phyloP scores from a whole-genome alignment of 2,113 vertebrate genomes.

The Lasiurus cinereus region DNA sequence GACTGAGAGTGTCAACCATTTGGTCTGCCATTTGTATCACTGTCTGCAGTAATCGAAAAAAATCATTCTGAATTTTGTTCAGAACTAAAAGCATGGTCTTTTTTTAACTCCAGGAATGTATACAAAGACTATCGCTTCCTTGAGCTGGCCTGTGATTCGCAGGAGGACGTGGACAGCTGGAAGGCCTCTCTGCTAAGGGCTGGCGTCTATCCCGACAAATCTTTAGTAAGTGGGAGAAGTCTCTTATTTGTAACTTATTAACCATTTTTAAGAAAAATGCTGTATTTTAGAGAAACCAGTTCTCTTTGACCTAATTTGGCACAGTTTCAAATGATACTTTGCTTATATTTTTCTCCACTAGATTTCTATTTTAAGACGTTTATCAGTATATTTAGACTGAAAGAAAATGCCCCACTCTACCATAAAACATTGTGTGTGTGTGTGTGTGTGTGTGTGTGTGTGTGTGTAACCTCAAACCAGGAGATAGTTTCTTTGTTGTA shows the following conservation, averaged over 20 bases:
- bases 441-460: not conserved
- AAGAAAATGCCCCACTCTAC: conserved; percentile 14
- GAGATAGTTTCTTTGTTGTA: not conserved
- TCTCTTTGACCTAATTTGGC: conserved; percentile 5
- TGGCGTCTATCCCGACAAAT: conserved; percentile 95
- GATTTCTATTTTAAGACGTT: conserved; percentile 53
- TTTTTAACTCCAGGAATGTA: conserved; percentile 91
- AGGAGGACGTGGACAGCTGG: conserved; percentile 97
- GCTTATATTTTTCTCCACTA: not conserved
- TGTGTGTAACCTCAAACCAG: not conserved
- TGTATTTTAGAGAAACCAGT: not conserved
- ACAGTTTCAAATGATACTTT: not conserved
- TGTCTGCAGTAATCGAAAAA: conserved; percentile 19
- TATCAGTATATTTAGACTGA: not conserved
- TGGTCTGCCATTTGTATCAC: not conserved
- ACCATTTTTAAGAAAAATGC: not conserved
- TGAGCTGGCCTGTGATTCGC: conserved; percentile 94
- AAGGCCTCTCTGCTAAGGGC: conserved; percentile 96
- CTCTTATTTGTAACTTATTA: conserved; percentile 35
- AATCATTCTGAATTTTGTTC: conserved; percentile 29
- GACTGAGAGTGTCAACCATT: not conserved
- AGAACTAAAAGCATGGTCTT: conserved; percentile 48
- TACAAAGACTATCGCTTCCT: conserved; percentile 97
- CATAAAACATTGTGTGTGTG: not conserved
- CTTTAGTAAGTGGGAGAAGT: conserved; percentile 89